Percentiles rank a stretch among this genome's conserved stretches.
These are phyloP conservation scores for Momotus momota DNA, from an alignment of 2,797 vertebrate genomes.

Conservation along the genomic window DNA sequence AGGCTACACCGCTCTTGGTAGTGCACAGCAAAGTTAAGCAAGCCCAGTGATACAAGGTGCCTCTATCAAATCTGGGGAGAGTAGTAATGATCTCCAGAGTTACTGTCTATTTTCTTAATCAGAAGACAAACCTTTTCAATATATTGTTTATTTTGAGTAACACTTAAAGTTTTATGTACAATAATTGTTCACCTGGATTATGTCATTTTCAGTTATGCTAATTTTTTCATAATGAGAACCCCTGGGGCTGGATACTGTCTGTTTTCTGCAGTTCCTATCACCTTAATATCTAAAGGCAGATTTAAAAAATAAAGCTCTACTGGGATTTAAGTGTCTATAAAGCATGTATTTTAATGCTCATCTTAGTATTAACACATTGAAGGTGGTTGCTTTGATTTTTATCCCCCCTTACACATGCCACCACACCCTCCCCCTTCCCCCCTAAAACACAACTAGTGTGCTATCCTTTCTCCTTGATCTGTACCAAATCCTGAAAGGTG, in stretches of 20 bases:
- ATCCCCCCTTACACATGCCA: too few relatives aligned
- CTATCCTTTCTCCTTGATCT: neutral
- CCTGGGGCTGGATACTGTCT: neutral
- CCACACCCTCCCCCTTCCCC: too few relatives aligned
- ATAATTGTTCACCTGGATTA: neutral
- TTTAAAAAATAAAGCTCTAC: neutral
- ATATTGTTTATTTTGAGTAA: neutral
- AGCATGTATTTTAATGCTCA: neutral
- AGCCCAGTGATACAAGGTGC: neutral
- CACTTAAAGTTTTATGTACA: neutral
- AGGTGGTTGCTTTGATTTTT: neutral
- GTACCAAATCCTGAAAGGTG: constrained; percentile 16
- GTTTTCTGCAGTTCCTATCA: neutral
- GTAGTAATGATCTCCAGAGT: neutral
- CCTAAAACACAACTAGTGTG: neutral
- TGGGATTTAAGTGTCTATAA: neutral
- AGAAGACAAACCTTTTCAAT: neutral
- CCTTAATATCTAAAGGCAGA: neutral
- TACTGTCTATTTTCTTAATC: neutral
- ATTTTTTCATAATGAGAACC: neutral
- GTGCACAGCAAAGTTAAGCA: neutral
- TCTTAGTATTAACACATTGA: neutral
- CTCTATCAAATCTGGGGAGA: neutral
- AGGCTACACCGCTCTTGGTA: accelerated
- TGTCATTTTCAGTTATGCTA: neutral